Conservation (phyloP, 1,140 invertebrate species). For the Polyergus mexicanus region DNA sequence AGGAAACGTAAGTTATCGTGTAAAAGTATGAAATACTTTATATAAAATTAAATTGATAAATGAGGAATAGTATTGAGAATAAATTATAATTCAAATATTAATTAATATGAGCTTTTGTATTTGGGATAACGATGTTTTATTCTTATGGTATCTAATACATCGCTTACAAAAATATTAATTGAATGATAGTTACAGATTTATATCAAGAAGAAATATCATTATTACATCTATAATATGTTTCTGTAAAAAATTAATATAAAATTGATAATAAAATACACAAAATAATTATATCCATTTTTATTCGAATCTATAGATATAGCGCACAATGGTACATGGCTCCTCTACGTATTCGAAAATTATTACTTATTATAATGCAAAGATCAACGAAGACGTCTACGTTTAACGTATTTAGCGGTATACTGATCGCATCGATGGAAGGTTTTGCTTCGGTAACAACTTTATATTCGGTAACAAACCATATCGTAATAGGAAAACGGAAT, state of each 20-base stretch:
- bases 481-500: background rate
- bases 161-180: no score
- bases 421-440: background rate
- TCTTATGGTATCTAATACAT: no score
- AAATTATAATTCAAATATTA: background rate
- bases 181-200: no score
- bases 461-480: background rate
- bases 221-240: background rate
- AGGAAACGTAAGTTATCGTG: background rate
- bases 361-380: slow-evolving; percentile 16
- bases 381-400: background rate
- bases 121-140: no score
- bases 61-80: background rate
- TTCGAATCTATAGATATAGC: background rate
- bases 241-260: background rate
- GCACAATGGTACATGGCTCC: slow-evolving; percentile 20
- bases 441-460: slow-evolving; percentile 27
- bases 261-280: background rate
- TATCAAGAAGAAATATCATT: background rate
- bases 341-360: background rate
- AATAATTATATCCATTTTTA: background rate
- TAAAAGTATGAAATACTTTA: background rate
- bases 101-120: background rate
- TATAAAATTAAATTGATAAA: background rate
- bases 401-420: background rate